Conservation (phyloP, 1,140 invertebrate genomes). For the Cherax quadricarinatus region DNA sequence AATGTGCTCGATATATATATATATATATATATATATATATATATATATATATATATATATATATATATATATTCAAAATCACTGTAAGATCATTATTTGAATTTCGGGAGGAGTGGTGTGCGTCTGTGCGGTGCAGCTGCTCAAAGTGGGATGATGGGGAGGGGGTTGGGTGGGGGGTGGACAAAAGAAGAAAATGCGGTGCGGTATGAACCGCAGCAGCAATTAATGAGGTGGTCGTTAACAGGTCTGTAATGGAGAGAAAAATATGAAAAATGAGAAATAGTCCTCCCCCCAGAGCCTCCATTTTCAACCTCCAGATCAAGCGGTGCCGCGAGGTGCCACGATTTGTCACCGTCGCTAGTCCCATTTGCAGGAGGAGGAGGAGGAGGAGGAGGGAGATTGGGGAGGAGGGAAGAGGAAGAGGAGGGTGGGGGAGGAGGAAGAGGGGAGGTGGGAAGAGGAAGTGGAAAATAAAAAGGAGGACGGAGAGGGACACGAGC, state of each 20-base stretch:
- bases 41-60: too few species aligned
- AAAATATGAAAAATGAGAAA: conserved; percentile 63
- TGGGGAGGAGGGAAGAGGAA: too few species aligned
- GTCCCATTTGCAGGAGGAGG: conserved; percentile 16
- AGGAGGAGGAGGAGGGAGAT: background rate
- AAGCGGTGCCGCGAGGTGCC: conserved; percentile 31
- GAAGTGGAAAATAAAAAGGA: too few species aligned
- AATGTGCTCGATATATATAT: too few species aligned
- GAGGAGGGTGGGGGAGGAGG: too few species aligned
- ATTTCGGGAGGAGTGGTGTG: too few species aligned
- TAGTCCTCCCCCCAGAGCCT: conserved; percentile 32
- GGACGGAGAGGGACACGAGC: background rate
- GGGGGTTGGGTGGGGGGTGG: background rate
- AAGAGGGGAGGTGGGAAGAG: too few species aligned
- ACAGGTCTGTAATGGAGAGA: conserved; percentile 60
- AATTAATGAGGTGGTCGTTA: conserved; percentile 63
- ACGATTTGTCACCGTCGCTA: conserved; percentile 47
- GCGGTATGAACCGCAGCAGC: conserved; percentile 30
- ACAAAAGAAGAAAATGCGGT: conserved; percentile 24
- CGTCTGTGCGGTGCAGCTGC: too few species aligned
- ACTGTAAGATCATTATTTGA: too few species aligned
- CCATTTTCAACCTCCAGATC: conserved; percentile 46
- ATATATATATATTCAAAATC: too few species aligned
- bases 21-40: too few species aligned
- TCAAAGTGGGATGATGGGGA: background rate